phyloP scores from a whole-genome alignment of 2,797 vertebrate genomes.

The Danio albolineatus region DNA sequence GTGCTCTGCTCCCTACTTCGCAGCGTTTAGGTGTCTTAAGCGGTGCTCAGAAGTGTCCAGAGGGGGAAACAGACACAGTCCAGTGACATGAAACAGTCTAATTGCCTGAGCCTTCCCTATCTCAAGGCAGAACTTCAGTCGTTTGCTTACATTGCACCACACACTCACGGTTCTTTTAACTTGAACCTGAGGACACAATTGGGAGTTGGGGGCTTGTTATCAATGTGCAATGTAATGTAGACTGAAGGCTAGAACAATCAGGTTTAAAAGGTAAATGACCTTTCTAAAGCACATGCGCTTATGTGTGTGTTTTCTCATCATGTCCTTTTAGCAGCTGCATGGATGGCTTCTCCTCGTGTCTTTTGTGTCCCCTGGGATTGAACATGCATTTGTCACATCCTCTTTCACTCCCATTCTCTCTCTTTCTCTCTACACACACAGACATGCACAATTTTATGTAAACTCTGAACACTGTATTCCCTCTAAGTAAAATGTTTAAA shows the following conservation, averaged over 20 bases:
- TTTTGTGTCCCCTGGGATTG: slow-evolving; percentile 56
- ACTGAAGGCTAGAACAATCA: slow-evolving; percentile 12
- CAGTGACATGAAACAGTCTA: slow-evolving; percentile 64
- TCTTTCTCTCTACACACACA: neutral
- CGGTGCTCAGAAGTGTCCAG: slow-evolving; percentile 53
- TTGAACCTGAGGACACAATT: slow-evolving; percentile 47
- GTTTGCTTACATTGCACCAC: slow-evolving; percentile 59
- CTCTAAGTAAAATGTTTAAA: neutral
- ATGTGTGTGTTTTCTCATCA: slow-evolving; percentile 47
- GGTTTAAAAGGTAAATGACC: slow-evolving; percentile 48
- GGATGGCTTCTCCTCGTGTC: slow-evolving; percentile 46
- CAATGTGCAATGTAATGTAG: slow-evolving; percentile 39
- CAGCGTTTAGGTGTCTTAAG: slow-evolving; percentile 67
- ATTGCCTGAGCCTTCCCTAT: slow-evolving; percentile 65
- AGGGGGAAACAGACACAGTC: slow-evolving; percentile 58
- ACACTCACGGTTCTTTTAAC: slow-evolving; percentile 25
- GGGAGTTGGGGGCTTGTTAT: slow-evolving; percentile 33
- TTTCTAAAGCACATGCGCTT: slow-evolving; percentile 9
- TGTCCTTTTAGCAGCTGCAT: slow-evolving; percentile 65
- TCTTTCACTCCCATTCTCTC: neutral
- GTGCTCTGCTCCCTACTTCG: slow-evolving; percentile 53
- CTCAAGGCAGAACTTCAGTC: slow-evolving; percentile 59
- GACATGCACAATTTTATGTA: slow-evolving; percentile 28
- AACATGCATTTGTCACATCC: slow-evolving; percentile 32
- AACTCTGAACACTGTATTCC: neutral